Evolutionary conservation across 2,888 invertebrate species (phyloP), one percentile per base, ranked within the genome.

Genomic region (Chironomus riparius): DNA sequence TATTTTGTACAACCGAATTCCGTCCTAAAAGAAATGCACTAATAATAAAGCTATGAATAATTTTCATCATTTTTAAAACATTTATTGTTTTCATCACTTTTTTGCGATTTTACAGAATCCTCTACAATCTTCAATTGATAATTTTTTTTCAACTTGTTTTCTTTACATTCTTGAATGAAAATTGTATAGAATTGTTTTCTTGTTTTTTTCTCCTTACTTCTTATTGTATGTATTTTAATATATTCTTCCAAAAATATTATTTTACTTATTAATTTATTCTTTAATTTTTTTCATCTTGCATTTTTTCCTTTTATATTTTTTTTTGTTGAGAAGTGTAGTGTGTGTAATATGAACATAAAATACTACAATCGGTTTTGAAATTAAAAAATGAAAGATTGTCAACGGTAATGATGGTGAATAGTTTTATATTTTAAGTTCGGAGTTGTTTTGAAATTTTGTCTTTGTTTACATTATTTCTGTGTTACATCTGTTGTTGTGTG

Each of bases 211-310:
- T 24, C 24, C 18, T 65, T 56, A 15, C 22, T 24, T 18, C 65
- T 62, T 73, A 71, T 72, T 50, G 72, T 62, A 70, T 74, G 62
- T 74, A 47, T 71, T 70, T 21, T 70, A 38, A 65, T 61, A 74
- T 74, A 68, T 74, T 62, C 62, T 74, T 74, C 74, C 74, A 74
- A 74, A 74, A 74, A 74, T 74, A 74, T 74, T 65, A 65, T 47
- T 38, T 68, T 72, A 65, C 68, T n/a, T 68, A 24, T 62, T 50
- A 72, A 24, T 56, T 38, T 38, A 38, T 38, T 38, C 10, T 38
- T 38, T 38, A 56, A 56, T 72, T 50, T 62, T 61, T 72, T 50
- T 28, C 73, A 38, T 65, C 18, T 21, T 6, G 12, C 13, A 15
- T n/a, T 70, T 21, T 65, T 24, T 5, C 0, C 21, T 12, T 48